Conservation (phyloP, 1,140 invertebrate genomes). For the Stegodyphus mimosarum region DNA sequence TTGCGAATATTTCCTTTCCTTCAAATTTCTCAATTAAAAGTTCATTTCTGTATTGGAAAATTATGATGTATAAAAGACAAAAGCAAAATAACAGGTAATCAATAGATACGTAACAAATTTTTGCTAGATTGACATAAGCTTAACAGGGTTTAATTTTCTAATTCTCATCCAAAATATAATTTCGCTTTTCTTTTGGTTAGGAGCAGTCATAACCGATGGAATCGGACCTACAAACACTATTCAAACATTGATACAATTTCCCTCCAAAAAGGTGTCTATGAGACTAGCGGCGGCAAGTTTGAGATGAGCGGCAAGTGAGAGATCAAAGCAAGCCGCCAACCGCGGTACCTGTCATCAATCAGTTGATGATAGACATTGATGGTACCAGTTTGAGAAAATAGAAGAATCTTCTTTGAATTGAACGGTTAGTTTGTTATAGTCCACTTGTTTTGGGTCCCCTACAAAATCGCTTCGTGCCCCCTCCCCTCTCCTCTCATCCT, state of each 20-base stretch:
- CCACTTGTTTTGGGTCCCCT: constrained; percentile 16
- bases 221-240: constrained; percentile 32
- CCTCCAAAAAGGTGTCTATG: constrained; percentile 13
- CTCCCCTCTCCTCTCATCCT: background rate
- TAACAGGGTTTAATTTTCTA: too few species aligned
- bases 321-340: constrained; percentile 55
- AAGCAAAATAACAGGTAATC: too few species aligned
- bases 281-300: constrained; percentile 36
- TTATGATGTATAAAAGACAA: too few species aligned
- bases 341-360: constrained; percentile 57
- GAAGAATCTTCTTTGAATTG: constrained; percentile 16
- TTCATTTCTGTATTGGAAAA: too few species aligned
- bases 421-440: constrained; percentile 50
- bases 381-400: constrained; percentile 3
- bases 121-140: too few species aligned
- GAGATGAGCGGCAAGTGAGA: constrained; percentile 36
- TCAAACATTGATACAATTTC: background rate
- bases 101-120: too few species aligned
- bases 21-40: too few species aligned
- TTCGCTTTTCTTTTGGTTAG: too few species aligned
- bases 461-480: background rate
- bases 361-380: constrained; percentile 52
- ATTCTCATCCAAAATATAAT: too few species aligned
- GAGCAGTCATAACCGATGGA: background rate
- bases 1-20: too few species aligned